These are phyloP conservation scores for Heterohyrax brucei DNA, from an alignment of 2,797 vertebrate genomes.

Conservation along the genomic window DNA sequence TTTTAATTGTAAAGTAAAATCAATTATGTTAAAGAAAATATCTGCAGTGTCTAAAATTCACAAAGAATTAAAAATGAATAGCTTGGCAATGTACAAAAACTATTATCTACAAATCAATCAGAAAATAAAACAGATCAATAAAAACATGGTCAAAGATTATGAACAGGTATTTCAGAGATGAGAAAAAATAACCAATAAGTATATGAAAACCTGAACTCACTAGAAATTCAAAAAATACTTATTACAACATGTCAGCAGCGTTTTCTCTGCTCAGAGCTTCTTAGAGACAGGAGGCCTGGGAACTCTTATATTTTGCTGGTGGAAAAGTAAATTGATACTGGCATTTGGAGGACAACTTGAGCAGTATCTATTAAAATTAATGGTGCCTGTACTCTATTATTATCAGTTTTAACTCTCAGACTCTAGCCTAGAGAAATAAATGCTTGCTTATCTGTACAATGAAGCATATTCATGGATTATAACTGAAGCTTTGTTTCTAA, in stretches of 20 bases:
- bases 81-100: background rate
- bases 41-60: conserved; percentile 35
- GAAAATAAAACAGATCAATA: conserved; percentile 37
- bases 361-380: conserved; percentile 64
- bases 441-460: conserved; percentile 31
- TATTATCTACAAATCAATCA: background rate
- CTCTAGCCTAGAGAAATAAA: conserved; percentile 57
- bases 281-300: conserved; percentile 12
- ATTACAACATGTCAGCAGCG: background rate
- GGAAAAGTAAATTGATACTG: conserved; percentile 27
- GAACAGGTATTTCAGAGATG: background rate
- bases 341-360: conserved; percentile 59
- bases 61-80: conserved; percentile 22
- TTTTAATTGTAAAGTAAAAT: background rate
- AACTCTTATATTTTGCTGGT: conserved; percentile 30
- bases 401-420: conserved; percentile 10
- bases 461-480: conserved; percentile 2
- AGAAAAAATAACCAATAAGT: background rate
- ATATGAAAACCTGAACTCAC: background rate
- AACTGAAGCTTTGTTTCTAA: background rate
- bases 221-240: conserved; percentile 14
- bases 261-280: conserved; percentile 51
- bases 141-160: background rate
- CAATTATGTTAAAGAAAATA: background rate
- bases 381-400: background rate